Conservation (phyloP, 2,797 vertebrate genomes). For the Odontamblyopus rebecca region DNA sequence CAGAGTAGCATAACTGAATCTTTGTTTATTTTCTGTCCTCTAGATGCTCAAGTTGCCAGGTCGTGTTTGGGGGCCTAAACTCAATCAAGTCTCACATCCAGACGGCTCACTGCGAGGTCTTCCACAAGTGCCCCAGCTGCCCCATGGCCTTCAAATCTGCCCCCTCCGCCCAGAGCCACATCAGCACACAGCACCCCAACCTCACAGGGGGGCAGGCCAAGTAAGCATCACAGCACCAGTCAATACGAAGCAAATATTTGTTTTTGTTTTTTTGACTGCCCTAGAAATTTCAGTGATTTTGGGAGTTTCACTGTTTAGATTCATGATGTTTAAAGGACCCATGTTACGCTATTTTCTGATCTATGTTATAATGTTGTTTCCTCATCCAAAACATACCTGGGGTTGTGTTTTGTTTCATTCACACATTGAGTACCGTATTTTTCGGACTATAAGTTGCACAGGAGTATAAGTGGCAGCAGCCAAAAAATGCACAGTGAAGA, state of each 20-base stretch:
- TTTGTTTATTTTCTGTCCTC: background rate
- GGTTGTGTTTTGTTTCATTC: too few species aligned
- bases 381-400: too few species aligned
- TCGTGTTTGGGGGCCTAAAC: conserved; percentile 93
- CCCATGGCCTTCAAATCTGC: conserved; percentile 98
- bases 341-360: too few species aligned
- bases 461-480: too few species aligned
- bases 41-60: conserved; percentile 95
- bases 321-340: background rate
- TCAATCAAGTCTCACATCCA: conserved; percentile 98
- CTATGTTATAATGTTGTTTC: too few species aligned
- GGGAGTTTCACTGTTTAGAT: background rate
- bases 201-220: conserved; percentile 89
- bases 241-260: background rate
- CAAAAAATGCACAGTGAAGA: too few species aligned
- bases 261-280: too few species aligned
- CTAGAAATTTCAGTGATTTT: too few species aligned
- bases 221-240: conserved; percentile 57
- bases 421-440: too few species aligned
- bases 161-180: conserved; percentile 91
- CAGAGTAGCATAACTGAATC: too few species aligned
- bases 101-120: conserved; percentile 95
- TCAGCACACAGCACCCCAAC: conserved; percentile 90
- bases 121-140: conserved; percentile 98
- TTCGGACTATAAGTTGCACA: too few species aligned